phyloP scores from a whole-genome alignment of 35 echinoderm and acorn worm genomes.

The Ophiothrix spiculata region DNA sequence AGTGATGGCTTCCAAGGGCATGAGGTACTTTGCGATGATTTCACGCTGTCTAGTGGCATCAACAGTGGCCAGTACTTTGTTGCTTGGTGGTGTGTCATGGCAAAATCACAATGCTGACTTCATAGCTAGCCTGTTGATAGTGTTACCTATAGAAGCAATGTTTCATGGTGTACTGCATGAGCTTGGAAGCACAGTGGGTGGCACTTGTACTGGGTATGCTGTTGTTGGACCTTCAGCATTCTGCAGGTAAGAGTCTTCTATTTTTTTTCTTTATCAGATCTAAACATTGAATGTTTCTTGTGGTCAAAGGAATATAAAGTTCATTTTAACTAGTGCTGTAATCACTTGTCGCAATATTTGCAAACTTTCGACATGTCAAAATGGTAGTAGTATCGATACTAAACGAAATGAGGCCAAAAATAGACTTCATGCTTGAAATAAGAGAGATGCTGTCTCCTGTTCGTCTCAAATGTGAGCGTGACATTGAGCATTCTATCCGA shows the following conservation, averaged over 20 bases:
- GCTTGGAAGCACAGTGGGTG: constrained; percentile 61
- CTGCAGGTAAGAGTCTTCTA: constrained; percentile 10
- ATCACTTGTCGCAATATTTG: no score
- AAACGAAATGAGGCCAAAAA: no score
- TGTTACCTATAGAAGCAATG: constrained; percentile 72
- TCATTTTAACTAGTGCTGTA: no score
- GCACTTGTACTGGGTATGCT: constrained; percentile 75
- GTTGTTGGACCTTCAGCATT: constrained; percentile 76
- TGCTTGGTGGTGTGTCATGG: constrained; percentile 89
- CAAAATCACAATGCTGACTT: constrained; percentile 85
- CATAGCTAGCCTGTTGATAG: constrained; percentile 65
- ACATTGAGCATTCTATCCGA: no score
- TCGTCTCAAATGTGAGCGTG: no score
- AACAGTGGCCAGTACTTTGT: constrained; percentile 57
- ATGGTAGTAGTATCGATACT: no score
- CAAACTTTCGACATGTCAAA: no score
- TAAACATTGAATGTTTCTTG: no score
- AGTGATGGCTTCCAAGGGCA: constrained; percentile 84
- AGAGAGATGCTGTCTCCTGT: no score
- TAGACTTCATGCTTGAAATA: no score
- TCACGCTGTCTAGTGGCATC: constrained; percentile 58
- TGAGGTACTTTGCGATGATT: constrained; percentile 76
- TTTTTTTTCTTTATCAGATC: no score
- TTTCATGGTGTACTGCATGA: constrained; percentile 75
- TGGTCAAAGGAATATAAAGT: no score